These are phyloP conservation scores for Ceriagrion tenellum DNA, from an alignment of 2,888 invertebrate genomes.

Conservation along the genomic window DNA sequence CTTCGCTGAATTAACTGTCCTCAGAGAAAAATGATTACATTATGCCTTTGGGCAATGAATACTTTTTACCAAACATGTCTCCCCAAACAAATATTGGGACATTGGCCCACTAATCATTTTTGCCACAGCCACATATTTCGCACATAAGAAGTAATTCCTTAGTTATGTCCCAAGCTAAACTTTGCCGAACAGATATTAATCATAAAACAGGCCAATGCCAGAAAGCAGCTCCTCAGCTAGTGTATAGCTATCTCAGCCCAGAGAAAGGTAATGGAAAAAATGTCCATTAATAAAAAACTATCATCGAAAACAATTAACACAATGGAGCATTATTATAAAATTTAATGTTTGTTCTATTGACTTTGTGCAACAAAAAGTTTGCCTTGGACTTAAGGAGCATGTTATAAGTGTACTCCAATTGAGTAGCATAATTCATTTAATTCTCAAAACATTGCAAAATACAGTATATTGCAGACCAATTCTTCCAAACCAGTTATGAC, in stretches of 20 bases:
- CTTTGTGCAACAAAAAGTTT: background rate
- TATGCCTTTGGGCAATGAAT: too few species aligned
- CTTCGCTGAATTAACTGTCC: too few species aligned
- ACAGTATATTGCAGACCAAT: background rate
- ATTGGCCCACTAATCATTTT: conserved; percentile 19
- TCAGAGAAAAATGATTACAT: too few species aligned
- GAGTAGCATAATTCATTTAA: background rate
- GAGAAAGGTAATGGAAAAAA: conserved; percentile 57
- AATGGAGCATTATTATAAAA: background rate
- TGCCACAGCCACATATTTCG: conserved; percentile 53
- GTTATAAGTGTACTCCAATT: background rate
- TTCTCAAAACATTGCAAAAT: background rate
- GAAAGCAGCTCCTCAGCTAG: conserved; percentile 66
- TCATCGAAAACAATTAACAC: background rate
- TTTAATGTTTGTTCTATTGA: background rate
- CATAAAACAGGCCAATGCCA: conserved; percentile 62
- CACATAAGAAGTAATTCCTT: conserved; percentile 42
- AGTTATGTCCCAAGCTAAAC: background rate
- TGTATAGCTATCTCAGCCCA: conserved; percentile 65
- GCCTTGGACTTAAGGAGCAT: background rate
- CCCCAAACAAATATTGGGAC: background rate
- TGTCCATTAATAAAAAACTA: conserved; percentile 41
- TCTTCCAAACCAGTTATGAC: background rate
- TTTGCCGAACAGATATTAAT: conserved; percentile 50
- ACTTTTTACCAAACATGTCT: background rate